Evolutionary conservation across 2,888 invertebrate species (phyloP), one percentile per base, ranked within the genome.

Genomic region (Periphyllus acericola): DNA sequence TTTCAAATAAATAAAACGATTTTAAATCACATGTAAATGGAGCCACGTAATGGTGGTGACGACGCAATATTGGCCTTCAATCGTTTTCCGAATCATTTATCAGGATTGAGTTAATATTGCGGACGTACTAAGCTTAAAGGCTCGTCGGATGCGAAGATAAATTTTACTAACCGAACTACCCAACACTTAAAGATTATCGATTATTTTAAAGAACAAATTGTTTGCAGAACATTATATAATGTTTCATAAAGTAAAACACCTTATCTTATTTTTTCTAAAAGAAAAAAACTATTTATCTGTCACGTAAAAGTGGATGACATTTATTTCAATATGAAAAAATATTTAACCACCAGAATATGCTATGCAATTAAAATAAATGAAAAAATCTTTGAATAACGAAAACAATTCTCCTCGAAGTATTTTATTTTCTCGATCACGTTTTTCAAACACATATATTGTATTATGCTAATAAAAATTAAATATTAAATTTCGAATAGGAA

Each of bases 51-150:
- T 11, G 25, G 11, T 11, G 32, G 11, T 11, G 32, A 32, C 6
- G 19, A 46, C 8, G 32, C n/a, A 68, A 34, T 0, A 6, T 14
- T 68, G 34, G 71, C 2, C 25, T 76, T 71, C 71, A 71, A 85
- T 78, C 34, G 25, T 71, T 79, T 85, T 68, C 36, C 29, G 34
- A 21, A 34, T 79, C 52, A 78, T 85, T 85, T 79, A 52, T 79
- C 71, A 78, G 68, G 34, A 52, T 46, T 78, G 21, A 66, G 76
- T 76, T 46, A 76, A 84, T 84, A 52, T 34, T 68, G 34, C 25
- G 46, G 25, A 85, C 25, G 19, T 32, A 85, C 52, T 75, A 60
- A 75, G 40, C 76, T 76, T 40, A n/a, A 68, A 78, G 3, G 79
- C 71, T 14, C 34, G 17, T 85, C 21, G n/a, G 21, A 36, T 17